Evolutionary conservation across 2,113 vertebrate genomes (phyloP).

Genomic region (Myocastor coypus): DNA sequence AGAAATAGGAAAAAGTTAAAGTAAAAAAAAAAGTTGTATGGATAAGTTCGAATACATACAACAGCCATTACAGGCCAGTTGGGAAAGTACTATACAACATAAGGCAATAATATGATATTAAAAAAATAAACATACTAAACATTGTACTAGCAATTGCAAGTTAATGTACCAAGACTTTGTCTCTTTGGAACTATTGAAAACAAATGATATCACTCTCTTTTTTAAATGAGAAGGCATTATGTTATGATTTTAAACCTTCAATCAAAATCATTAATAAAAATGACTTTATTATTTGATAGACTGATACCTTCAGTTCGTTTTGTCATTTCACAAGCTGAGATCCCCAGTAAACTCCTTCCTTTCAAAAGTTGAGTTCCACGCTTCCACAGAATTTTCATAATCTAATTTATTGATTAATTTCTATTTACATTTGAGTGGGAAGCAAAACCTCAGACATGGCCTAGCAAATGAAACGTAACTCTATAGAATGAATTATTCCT

Average conservation of each 20-base stretch:
- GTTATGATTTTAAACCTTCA: conserved; percentile 18
- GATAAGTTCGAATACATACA: not conserved
- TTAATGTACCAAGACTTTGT: conserved; percentile 27
- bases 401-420: conserved; percentile 35
- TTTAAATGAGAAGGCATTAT: conserved; percentile 31
- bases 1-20: not conserved
- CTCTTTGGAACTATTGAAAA: conserved; percentile 40
- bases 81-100: not conserved
- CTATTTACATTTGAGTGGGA: conserved; percentile 22
- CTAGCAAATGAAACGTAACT: conserved; percentile 55
- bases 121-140: conserved; percentile 26
- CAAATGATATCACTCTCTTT: not conserved
- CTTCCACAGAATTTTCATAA: conserved; percentile 21
- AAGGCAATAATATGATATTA: not conserved
- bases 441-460: conserved; percentile 7
- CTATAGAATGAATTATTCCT: conserved; percentile 44
- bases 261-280: not conserved
- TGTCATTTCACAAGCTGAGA: conserved; percentile 12
- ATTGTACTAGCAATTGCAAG: conserved; percentile 13
- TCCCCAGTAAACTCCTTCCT: not conserved
- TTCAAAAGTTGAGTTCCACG: not conserved
- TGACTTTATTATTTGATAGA: conserved; percentile 13
- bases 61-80: not conserved
- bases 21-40: not conserved
- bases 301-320: conserved; percentile 2